Evolutionary conservation across 2,113 vertebrate species (phyloP).

Genomic region (Pituophis catenifer): DNA sequence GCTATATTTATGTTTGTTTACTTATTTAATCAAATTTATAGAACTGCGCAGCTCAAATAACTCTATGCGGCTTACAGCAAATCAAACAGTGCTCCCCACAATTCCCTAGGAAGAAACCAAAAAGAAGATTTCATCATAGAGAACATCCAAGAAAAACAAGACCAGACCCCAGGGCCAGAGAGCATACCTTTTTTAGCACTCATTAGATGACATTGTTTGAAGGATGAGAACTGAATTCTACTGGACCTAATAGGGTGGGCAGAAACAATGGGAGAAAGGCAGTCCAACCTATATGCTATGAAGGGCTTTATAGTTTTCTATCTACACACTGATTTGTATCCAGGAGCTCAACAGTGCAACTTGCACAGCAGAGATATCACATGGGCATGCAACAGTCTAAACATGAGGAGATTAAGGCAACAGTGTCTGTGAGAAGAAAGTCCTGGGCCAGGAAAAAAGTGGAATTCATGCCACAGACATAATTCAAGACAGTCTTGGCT

Average conservation of each 20-base stretch:
- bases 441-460: not conserved
- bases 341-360: not conserved
- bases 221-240: not conserved
- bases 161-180: not conserved
- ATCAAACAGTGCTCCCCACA: not conserved
- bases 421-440: not conserved
- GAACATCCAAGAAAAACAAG: not conserved
- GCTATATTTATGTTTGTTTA: not conserved
- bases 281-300: not conserved
- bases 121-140: not conserved
- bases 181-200: not conserved
- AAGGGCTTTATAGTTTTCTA: not conserved
- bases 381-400: not conserved
- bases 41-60: not conserved
- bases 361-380: not conserved
- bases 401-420: not conserved
- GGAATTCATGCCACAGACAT: not conserved
- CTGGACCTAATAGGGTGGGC: not conserved
- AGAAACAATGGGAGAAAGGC: not conserved
- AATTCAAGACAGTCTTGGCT: not conserved
- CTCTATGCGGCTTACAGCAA: not conserved
- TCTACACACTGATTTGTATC: not conserved
- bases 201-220: not conserved
- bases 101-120: not conserved
- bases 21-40: not conserved